These are phyloP conservation scores for Rotaria macrura DNA, from an alignment of 2,888 invertebrate genomes.

Conservation along the genomic window DNA sequence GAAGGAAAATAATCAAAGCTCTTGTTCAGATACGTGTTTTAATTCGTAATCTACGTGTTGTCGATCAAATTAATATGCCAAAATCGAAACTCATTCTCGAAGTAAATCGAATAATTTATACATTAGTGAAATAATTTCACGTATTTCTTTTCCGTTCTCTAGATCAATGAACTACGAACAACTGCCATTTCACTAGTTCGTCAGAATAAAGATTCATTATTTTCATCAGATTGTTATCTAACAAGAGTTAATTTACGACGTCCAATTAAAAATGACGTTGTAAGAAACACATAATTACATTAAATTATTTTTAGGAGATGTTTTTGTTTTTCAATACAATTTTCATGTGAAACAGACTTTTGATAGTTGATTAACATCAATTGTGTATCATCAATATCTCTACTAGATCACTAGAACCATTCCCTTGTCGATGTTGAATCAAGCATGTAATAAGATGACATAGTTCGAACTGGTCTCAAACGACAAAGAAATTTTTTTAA, in stretches of 20 bases:
- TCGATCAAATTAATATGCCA: constrained; percentile 6
- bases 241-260: background rate
- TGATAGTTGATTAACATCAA: too few species aligned
- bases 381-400: too few species aligned
- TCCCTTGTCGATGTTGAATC: too few species aligned
- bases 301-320: background rate
- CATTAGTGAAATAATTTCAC: background rate
- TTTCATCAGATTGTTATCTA: constrained; percentile 19
- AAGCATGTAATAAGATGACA: too few species aligned
- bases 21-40: constrained; percentile 15
- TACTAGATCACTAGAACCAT: too few species aligned
- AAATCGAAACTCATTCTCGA: background rate
- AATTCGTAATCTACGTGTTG: background rate
- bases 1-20: background rate
- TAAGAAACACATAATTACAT: background rate
- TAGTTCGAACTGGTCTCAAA: too few species aligned
- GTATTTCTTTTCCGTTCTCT: too few species aligned
- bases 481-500: too few species aligned
- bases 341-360: too few species aligned
- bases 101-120: too few species aligned
- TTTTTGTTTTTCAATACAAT: too few species aligned
- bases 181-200: background rate
- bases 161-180: background rate
- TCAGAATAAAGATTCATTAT: constrained; percentile 18
- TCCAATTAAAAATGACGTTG: constrained; percentile 15